Evolutionary conservation across 2,888 invertebrate genomes (phyloP), one percentile per base, ranked within the genome.

Genomic region (Tryphoninae sp.): DNA sequence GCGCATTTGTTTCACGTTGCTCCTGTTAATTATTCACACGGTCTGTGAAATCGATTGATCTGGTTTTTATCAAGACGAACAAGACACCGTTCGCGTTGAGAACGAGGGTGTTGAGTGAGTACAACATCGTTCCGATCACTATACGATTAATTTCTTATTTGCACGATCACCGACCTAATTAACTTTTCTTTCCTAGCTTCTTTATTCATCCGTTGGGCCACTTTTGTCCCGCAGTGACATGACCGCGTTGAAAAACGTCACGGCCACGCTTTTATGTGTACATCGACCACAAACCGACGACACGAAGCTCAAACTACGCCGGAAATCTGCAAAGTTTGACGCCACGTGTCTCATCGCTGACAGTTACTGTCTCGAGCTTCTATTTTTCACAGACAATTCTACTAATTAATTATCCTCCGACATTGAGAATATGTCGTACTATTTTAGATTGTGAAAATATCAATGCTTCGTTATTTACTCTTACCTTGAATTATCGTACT

Each of bases 101-200:
- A 45, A 16, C 55, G 22, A 64, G 33, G 55, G 40, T 13, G 49
- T 33, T 33, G 33, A 0, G 33, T 22, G 67, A 13, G n/a, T 19
- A 76, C 61, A 62, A 62, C 33, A 67, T 68, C 59, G 59, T 61
- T 11, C 33, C 51, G 51, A 13, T 6, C 11, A 67, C 19, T 19
- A 8, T 19, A 68, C 68, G 61, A 16, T 33, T 49, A 40, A 22
- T 23, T 65, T 65, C 65, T 75, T 59, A 61, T 76, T 68, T 61
- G 42, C 75, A 9, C 67, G 68, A 76, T 76, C 67, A 76, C 19
- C 75, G 61, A 76, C 61, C 68, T 61, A 76, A 76, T 76, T 76
- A 61, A 76, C 42, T 65, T 58, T 76, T 40, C 75, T 68, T 58
- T 26, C 33, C 33, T 23, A 55, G 73, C 40, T 51, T 33, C 11